Evolutionary conservation across 2,797 vertebrate genomes (phyloP).

Genomic region (Acanthornis magna): DNA sequence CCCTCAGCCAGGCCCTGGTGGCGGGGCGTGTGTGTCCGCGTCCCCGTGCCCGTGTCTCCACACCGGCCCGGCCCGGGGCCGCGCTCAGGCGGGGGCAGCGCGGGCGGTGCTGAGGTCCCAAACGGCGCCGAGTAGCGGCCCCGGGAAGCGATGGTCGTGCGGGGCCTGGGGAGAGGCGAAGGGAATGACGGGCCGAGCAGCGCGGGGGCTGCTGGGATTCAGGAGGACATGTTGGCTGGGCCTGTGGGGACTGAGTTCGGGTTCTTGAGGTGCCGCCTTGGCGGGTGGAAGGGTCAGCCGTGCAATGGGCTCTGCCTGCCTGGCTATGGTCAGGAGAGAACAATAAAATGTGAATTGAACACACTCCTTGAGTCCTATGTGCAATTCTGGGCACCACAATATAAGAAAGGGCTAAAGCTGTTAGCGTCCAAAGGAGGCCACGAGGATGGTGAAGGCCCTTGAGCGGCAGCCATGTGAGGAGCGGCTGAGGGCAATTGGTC

Average conservation of each 20-base stretch:
- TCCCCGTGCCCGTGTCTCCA: neutral
- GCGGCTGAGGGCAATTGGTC: neutral
- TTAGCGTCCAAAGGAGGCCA: neutral
- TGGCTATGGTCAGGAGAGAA: fast-evolving
- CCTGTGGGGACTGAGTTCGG: fast-evolving
- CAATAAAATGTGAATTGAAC: neutral
- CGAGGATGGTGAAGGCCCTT: neutral
- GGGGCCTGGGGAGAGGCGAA: neutral
- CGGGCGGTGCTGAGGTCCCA: no score
- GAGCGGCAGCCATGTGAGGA: no score
- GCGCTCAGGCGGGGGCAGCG: no score
- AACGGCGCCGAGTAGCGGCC: neutral
- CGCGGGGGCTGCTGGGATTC: neutral
- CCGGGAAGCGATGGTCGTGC: fast-evolving
- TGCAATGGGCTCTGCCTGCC: fast-evolving
- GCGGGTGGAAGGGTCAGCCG: fast-evolving
- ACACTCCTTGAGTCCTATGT: neutral
- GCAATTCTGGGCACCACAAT: neutral
- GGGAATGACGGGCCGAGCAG: neutral
- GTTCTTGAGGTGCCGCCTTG: fast-evolving
- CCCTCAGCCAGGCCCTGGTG: neutral
- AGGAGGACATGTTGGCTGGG: neutral
- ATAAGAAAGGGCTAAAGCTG: neutral
- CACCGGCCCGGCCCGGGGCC: neutral
- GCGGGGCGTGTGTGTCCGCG: neutral